Base-by-base conservation (phyloP, 2,797 vertebrate genomes). In the Anguilla obscura region DNA sequence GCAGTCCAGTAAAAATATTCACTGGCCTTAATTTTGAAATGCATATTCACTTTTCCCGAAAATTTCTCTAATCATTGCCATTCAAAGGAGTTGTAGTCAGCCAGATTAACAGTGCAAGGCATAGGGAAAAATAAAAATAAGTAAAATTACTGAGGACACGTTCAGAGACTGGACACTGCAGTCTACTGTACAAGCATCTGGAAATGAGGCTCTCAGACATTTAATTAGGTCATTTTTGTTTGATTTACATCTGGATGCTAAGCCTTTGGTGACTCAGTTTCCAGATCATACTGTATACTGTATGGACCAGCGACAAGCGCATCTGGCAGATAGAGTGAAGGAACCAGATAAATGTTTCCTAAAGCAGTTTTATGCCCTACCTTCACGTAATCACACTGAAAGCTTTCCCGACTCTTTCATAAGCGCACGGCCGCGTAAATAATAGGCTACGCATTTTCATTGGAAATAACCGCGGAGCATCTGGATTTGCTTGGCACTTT, bases 401-500 rank as follows among this genome's bases (percentile, higher is more conserved):
- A 50, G 79, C 2, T 82, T 82, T 82, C 18, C 10, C 7, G 21
- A 21, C 18, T 18, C 76, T 45, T 48, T 82, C 79, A 82, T 48
- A 82, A n/a, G 45, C 21, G 45, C 24, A 6, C 30, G 30, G 5
- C 50, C 21, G 1, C 8, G 45, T 82, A 8, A 82, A 82, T 48
- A 82, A 82, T n/a, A n/a, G 21, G 79, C 24, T 66, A 66, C 45
- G 74, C 33, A 27, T n/a, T 82, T 82, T 82, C 79, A n/a, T n/a
- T 24, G 79, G 45, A 45, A 50, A 50, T 10, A 21, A 79, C 76
- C 2, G 33, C 24, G 14, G 76, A 48, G 79, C 79, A 82, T 48
- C 79, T 82, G 79, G 79, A 82, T 24, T 50, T 48, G 79, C n/a
- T 82, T 82, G 48, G 79, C 45, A 33, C 79, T 87, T 80, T 45